These are phyloP conservation scores for Yponomeuta plumbellus DNA, from an alignment of 2,888 invertebrate species.

Conservation along the genomic window DNA sequence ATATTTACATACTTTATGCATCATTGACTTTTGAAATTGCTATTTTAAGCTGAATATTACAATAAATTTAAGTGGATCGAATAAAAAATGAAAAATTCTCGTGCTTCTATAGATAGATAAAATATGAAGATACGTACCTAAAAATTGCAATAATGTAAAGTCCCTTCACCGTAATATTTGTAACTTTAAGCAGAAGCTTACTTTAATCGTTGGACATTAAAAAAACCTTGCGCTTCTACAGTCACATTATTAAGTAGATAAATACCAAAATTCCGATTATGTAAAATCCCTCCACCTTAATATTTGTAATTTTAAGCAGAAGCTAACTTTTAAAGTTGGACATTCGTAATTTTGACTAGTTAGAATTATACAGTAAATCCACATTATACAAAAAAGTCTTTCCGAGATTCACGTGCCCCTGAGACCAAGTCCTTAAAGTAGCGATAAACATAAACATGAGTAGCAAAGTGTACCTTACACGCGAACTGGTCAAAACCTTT, in stretches of 20 bases:
- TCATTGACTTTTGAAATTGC: background rate
- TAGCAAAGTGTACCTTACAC: background rate
- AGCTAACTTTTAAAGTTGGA: background rate
- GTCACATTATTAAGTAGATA: background rate
- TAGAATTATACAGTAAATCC: too few relatives aligned
- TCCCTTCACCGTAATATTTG: background rate
- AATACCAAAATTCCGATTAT: background rate
- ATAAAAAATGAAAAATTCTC: background rate
- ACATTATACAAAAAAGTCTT: background rate
- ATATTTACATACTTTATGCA: background rate
- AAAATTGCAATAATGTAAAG: background rate
- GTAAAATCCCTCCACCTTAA: background rate
- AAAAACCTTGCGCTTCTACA: background rate
- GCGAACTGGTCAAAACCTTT: background rate
- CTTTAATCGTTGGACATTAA: background rate
- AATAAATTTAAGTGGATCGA: background rate
- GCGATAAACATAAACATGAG: background rate
- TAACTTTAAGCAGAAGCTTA: background rate
- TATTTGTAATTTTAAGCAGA: background rate
- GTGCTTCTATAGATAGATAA: slow-evolving; percentile 3
- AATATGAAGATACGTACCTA: background rate
- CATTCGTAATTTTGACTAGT: background rate
- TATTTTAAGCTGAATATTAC: background rate
- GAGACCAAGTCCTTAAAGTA: background rate
- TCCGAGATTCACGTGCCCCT: background rate